A percentile compares a stretch with the other conserved stretches of the same genome.
phyloP scores from a whole-genome alignment of 2,888 invertebrate species.

The Ichneumoninae sp. region DNA sequence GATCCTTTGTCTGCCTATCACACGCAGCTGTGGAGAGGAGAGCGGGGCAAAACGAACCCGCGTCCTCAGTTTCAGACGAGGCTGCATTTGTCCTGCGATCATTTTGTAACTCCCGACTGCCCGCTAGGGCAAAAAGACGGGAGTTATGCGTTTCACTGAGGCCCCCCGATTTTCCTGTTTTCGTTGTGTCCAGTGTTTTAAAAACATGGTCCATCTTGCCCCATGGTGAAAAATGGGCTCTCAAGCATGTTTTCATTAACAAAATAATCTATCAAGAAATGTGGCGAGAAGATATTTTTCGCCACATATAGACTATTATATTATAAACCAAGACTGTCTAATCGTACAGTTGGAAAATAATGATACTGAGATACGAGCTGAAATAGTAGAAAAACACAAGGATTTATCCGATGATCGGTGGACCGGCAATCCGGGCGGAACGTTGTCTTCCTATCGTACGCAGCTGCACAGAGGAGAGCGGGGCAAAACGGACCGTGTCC shows the following conservation, averaged over 20 bases:
- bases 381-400: background rate
- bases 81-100: no score
- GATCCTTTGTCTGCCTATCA: background rate
- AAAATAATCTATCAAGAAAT: background rate
- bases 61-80: no score
- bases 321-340: background rate
- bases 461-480: background rate
- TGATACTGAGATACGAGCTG: background rate
- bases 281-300: background rate
- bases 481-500: no score
- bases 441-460: background rate
- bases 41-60: no score
- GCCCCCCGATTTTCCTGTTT: no score
- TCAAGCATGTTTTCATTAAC: background rate
- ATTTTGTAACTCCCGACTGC: background rate
- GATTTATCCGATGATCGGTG: background rate
- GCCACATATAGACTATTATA: background rate
- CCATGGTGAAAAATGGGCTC: background rate
- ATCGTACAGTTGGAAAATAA: background rate
- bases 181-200: no score
- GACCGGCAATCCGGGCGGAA: background rate
- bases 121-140: no score
- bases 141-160: no score
- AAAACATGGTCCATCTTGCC: no score
- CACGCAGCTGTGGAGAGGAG: background rate